Evolutionary conservation across 2,113 vertebrate genomes (phyloP).

Genomic region (Hippopotamus amphibius): DNA sequence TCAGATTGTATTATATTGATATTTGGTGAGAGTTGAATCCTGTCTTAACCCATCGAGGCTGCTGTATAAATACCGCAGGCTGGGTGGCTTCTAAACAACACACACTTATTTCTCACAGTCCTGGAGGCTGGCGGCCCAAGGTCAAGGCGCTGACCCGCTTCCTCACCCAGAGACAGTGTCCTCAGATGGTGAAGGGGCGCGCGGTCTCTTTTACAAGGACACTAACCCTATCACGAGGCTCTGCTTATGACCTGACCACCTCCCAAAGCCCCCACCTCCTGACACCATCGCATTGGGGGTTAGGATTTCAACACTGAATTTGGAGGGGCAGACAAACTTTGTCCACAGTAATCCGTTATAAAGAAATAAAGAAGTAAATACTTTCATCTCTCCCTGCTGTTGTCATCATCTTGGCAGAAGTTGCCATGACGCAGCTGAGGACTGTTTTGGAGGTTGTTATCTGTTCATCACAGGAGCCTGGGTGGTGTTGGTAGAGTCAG

Average conservation of each 20-base stretch:
- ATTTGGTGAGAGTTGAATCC: not conserved
- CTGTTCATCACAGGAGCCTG: not conserved
- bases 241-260: not conserved
- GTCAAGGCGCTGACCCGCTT: not conserved
- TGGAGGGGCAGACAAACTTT: not conserved
- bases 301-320: not conserved
- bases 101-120: not conserved
- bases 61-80: rapidly evolving
- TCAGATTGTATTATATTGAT: not conserved
- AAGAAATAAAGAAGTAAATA: not conserved
- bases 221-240: rapidly evolving
- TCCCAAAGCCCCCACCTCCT: not conserved
- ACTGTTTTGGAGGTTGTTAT: not conserved
- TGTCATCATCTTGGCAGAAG: not conserved
- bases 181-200: not conserved
- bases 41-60: not conserved
- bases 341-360: no score
- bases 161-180: not conserved
- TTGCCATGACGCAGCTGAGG: not conserved
- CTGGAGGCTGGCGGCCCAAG: not conserved
- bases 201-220: rapidly evolving
- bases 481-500: rapidly evolving
- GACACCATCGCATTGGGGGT: not conserved
- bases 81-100: not conserved
- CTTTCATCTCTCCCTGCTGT: rapidly evolving